Evolutionary conservation across 1,140 invertebrate genomes (phyloP), one percentile per base, ranked within the genome.

Genomic region (Hormaphis cornu): DNA sequence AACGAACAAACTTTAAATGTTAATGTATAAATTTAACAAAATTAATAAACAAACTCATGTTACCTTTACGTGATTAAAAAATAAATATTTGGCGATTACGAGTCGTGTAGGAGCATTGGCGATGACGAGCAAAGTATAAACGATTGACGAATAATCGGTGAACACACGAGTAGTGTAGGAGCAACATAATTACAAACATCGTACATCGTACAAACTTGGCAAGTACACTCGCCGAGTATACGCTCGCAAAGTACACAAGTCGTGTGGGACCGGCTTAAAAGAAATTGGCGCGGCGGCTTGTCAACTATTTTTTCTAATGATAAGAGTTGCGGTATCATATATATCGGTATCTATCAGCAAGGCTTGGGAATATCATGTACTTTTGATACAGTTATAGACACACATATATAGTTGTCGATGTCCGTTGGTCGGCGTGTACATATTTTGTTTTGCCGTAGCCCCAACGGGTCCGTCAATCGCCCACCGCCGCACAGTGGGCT

Each of bases 21-120:
- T 28, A 28, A 28, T 53, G 48, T 53, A 53, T 53, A 30, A 53
- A 53, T 53, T 53, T 52, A 77, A 44, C 4, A 14, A 33, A 33
- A 33, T 33, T 33, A 33, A 53, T 10, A 22, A 53, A 26, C 50
- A 53, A 22, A 53, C 50, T 28, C 50, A 53, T 30, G 28, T 53
- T 26, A 53, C 30, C 30, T 30, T 53, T 53, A 30, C 50, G 26
- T n/a, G n/a, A n/a, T n/a, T n/a, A n/a, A 53, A 53, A 6, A 54
- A 44, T 7, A 44, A 7, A 44, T 44, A 44, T 44, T 44, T 44
- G 42, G 42, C 42, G 42, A 44, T 44, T 44, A 44, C 42, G 42
- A 44, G 14, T 44, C 14, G 14, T 44, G 42, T 44, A 44, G 42
- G 42, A 44, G 42, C 42, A 44, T 14, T 44, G 42, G 42, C 42